These are phyloP conservation scores for Ceratoteleas bidentatus DNA, from an alignment of 1,140 invertebrate genomes.

Conservation along the genomic window DNA sequence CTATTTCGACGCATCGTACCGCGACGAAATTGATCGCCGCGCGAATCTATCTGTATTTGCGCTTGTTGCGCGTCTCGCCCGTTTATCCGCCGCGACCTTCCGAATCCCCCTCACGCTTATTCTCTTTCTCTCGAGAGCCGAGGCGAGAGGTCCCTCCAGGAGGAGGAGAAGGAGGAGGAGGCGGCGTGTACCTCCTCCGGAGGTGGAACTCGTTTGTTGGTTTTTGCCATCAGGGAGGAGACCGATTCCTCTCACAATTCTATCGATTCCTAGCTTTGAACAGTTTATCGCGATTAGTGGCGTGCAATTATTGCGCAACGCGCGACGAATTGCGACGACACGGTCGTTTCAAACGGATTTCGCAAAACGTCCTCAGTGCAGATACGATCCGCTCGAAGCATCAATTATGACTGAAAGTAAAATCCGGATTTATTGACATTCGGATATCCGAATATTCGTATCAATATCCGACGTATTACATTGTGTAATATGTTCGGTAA, in stretches of 20 bases:
- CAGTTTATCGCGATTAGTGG: no score
- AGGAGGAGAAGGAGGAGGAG: conserved; percentile 45
- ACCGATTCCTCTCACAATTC: conserved; percentile 50
- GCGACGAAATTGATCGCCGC: not conserved
- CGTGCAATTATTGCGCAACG: not conserved
- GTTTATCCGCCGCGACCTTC: not conserved
- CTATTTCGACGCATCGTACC: conserved; percentile 18
- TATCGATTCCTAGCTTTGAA: no score
- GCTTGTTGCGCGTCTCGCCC: no score
- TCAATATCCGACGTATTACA: no score
- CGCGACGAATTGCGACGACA: not conserved
- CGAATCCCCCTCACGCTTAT: conserved; percentile 27
- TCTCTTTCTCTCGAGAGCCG: conserved; percentile 25
- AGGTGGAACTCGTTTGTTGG: conserved; percentile 74
- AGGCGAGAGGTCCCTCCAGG: conserved; percentile 45
- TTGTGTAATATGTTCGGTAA: no score
- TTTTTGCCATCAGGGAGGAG: conserved; percentile 71
- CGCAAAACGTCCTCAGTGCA: no score
- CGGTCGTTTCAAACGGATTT: no score
- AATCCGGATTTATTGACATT: no score
- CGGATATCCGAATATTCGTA: no score
- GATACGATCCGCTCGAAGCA: no score
- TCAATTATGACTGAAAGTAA: no score
- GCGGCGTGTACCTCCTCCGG: conserved; percentile 59
- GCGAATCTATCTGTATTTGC: no score